phyloP scores from a whole-genome alignment of 1,140 invertebrate genomes.

The Limonius californicus region DNA sequence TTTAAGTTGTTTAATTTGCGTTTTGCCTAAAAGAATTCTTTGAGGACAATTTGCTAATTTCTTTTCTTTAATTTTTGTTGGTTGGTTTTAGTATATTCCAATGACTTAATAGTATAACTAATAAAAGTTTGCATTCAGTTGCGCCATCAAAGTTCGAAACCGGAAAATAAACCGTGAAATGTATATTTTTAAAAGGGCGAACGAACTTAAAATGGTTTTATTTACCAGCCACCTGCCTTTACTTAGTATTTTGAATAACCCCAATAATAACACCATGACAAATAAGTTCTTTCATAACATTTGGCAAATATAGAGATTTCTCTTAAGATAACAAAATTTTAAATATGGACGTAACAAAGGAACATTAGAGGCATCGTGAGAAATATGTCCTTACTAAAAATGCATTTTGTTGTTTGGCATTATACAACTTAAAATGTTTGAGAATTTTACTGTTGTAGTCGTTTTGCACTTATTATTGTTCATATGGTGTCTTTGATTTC shows the following conservation, averaged over 20 bases:
- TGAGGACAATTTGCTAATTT: neutral
- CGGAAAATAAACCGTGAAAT: constrained; percentile 1
- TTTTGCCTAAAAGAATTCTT: too few species aligned
- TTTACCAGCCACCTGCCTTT: neutral
- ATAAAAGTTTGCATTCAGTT: too few species aligned
- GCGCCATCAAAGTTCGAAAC: neutral
- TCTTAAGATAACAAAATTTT: too few species aligned
- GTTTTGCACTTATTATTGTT: too few species aligned
- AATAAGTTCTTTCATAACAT: constrained; percentile 10
- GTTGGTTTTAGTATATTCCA: too few species aligned
- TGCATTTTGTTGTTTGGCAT: neutral
- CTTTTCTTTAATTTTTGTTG: too few species aligned
- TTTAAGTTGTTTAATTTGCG: too few species aligned
- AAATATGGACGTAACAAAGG: neutral
- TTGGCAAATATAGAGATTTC: constrained; percentile 4
- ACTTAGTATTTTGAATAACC: neutral
- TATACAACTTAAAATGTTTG: neutral
- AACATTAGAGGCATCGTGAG: neutral
- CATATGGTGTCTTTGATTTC: too few species aligned
- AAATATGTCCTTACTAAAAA: too few species aligned
- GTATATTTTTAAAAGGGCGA: constrained; percentile 8
- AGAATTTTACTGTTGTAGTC: too few species aligned
- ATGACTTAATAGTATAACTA: too few species aligned
- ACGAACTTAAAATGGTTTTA: constrained; percentile 7
- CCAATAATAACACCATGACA: constrained; percentile 7